A percentile compares a stretch with the other conserved stretches of the same genome.
Conservation (phyloP, 2,113 vertebrate species). For the Nibea albiflora region DNA sequence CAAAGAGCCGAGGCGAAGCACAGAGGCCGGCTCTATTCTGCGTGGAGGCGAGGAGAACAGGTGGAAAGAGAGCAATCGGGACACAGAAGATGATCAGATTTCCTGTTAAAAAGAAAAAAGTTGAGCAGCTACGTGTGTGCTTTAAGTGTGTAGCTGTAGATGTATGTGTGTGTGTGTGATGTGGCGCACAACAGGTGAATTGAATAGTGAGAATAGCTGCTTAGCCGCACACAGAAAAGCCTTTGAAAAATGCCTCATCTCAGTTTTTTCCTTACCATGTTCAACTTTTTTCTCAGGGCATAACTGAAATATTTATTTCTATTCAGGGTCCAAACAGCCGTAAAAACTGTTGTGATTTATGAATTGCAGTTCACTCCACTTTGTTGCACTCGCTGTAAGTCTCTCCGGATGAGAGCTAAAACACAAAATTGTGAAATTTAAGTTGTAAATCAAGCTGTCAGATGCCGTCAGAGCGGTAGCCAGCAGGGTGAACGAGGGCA, state of each 20-base stretch:
- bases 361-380: neutral
- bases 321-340: neutral
- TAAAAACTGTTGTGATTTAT: neutral
- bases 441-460: constrained; percentile 74
- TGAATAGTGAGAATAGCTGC: constrained; percentile 1
- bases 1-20: constrained; percentile 63
- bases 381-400: neutral
- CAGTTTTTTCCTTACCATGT: neutral
- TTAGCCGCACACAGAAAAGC: neutral
- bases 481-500: constrained; percentile 70
- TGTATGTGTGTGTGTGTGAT: neutral
- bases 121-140: constrained; percentile 37
- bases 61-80: constrained; percentile 65
- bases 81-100: constrained; percentile 64
- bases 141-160: constrained; percentile 13
- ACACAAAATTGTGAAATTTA: constrained; percentile 36
- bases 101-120: constrained; percentile 42
- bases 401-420: constrained; percentile 6
- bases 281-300: neutral
- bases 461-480: constrained; percentile 58
- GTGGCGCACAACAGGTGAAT: constrained; percentile 3
- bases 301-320: neutral
- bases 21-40: constrained; percentile 68
- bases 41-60: constrained; percentile 56
- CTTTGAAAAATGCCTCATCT: neutral